Evolutionary conservation across 2,797 vertebrate species (phyloP), one percentile per base, ranked within the genome.

Genomic region (Gallinago solitaria): DNA sequence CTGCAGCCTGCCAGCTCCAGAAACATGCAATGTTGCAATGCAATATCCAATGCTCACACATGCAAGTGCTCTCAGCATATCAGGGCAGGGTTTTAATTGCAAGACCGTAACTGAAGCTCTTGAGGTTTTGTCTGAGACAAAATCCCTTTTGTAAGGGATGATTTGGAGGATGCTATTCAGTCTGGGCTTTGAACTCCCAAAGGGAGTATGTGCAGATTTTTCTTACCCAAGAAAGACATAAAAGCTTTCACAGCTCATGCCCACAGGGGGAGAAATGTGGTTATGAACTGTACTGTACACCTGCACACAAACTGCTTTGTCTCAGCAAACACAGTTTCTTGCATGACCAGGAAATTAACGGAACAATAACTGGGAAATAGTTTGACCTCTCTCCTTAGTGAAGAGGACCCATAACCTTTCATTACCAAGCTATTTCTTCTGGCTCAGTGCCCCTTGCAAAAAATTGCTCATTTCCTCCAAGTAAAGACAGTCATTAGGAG

Each of bases 61-160:
- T 27, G 41, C 33, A 59, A 90, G 24, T 39, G 33, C 21, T 73
- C 18, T 63, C 50, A 45, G 45, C 28, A 41, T 10, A 57, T 4
- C 30, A 82, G 33, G 13, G 11, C n/a, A 89, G 59, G 53, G 77
- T 65, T 97, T 96, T 89, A 92, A 94, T 90, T 93, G 64, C 43
- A 57, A 78, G 70, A 69, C 48, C 9, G 4, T 93, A 95, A 93
- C 69, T 78, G 84, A 92, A 75, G 85, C 50, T 88, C 70, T 57
- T 78, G 64, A 83, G 50, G 63, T 89, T 97, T 96, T 28, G 5
- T 84, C 56, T 69, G 56, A 47, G 45, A 16, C 63, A 21, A 37
- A 37, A 37, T 37, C 35, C 35, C 4, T 33, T 74, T 35, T 69
- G 4, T 63, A 67, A 76, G 65, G 41, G 21, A 24, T 50, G 35